Percentiles rank a stretch among this genome's conserved stretches.
phyloP scores from a whole-genome alignment of 1,140 invertebrate species.

The Dreissena rostriformis region DNA sequence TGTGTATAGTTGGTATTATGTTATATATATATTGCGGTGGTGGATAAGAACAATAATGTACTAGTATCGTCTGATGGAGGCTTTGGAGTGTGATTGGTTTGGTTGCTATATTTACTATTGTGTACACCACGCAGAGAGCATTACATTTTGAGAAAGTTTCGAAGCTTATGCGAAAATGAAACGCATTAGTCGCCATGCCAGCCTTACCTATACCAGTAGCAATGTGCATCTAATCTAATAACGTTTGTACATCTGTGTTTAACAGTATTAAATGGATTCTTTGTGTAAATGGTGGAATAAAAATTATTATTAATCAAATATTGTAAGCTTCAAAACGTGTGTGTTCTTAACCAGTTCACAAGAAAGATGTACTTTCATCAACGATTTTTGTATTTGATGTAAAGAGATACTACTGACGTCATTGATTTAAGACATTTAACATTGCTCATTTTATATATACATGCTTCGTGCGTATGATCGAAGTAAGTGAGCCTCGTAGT shows the following conservation, averaged over 20 bases:
- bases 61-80: too few relatives aligned
- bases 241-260: background rate
- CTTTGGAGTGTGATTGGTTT: too few relatives aligned
- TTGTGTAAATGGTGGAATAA: background rate
- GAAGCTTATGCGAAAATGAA: too few relatives aligned
- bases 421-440: constrained; percentile 42
- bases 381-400: constrained; percentile 14
- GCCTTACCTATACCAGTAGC: background rate
- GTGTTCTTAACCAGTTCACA: background rate
- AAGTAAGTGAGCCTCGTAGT: constrained; percentile 48
- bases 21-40: too few relatives aligned
- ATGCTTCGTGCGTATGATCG: constrained; percentile 43
- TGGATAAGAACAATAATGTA: too few relatives aligned
- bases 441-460: constrained; percentile 56
- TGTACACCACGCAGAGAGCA: too few relatives aligned
- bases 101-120: too few relatives aligned
- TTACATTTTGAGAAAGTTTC: too few relatives aligned
- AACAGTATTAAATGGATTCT: constrained; percentile 9
- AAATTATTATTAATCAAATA: constrained; percentile 28
- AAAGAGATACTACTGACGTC: constrained; percentile 30
- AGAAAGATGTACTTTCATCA: background rate
- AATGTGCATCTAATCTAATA: constrained; percentile 3
- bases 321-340: constrained; percentile 30
- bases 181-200: background rate
- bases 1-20: too few relatives aligned